Conservation (phyloP, 2,797 vertebrate genomes). For the Danio tinwini region DNA sequence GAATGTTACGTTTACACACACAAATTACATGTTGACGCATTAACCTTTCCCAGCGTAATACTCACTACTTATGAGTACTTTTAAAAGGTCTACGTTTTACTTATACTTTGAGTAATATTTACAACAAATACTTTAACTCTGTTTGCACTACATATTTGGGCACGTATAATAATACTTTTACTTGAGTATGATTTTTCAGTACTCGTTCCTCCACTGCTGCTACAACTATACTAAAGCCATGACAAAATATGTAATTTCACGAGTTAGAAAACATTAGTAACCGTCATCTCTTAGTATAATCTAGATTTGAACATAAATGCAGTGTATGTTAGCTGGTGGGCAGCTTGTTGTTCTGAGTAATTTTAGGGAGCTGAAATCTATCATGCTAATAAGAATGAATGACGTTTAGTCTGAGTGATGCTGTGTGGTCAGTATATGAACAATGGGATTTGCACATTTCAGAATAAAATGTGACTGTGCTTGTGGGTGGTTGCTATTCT, state of each 20-base stretch:
- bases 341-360: not conserved
- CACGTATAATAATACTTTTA: too few species aligned
- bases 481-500: slow-evolving; percentile 1
- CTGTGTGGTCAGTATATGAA: not conserved
- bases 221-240: not conserved
- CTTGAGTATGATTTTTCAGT: too few species aligned
- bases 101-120: too few species aligned
- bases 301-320: not conserved
- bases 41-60: too few species aligned
- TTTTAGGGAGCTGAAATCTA: not conserved
- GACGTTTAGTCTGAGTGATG: not conserved
- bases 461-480: not conserved
- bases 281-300: not conserved
- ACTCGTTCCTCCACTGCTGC: too few species aligned
- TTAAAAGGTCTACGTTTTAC: too few species aligned
- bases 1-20: too few species aligned
- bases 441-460: slow-evolving; percentile 13
- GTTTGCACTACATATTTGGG: too few species aligned
- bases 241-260: not conserved
- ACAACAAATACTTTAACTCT: too few species aligned
- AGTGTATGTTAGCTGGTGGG: not conserved
- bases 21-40: too few species aligned
- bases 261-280: not conserved
- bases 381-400: not conserved
- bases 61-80: too few species aligned